These are phyloP conservation scores for Papilio aristodemus DNA, from an alignment of 1,140 invertebrate species.

Conservation along the genomic window DNA sequence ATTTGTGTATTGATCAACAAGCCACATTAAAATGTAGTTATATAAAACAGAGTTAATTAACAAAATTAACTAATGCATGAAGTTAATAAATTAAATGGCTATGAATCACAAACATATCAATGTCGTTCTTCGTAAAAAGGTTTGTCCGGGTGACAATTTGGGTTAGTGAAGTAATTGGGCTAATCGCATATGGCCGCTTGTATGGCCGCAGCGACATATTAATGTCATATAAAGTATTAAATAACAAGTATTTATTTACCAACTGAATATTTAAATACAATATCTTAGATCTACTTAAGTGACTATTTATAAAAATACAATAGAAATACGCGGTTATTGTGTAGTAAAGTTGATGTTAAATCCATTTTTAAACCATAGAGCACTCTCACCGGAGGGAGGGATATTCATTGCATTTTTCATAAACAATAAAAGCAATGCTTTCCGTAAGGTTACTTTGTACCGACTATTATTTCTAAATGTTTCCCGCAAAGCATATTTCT, in stretches of 20 bases:
- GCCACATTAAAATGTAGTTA: too few relatives aligned
- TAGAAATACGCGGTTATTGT: not conserved
- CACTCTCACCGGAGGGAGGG: not conserved
- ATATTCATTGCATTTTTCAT: conserved; percentile 29
- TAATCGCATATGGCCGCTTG: not conserved
- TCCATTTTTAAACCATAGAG: conserved; percentile 1
- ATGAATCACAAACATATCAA: not conserved
- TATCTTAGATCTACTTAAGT: too few relatives aligned
- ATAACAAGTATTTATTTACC: not conserved
- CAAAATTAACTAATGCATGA: not conserved
- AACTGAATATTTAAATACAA: not conserved
- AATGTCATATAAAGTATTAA: not conserved
- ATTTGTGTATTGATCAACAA: too few relatives aligned
- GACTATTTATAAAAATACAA: not conserved
- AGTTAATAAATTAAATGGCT: not conserved
- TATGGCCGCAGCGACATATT: not conserved
- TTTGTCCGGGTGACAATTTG: not conserved
- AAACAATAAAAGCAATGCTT: conserved; percentile 29
- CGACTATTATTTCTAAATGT: conserved; percentile 20
- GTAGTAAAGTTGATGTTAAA: not conserved
- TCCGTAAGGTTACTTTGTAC: conserved; percentile 10
- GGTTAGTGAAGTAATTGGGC: conserved; percentile 8
- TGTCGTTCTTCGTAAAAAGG: not conserved
- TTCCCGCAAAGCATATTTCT: conserved; percentile 17
- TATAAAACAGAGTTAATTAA: too few relatives aligned